Evolutionary conservation across 2,113 vertebrate genomes (phyloP).

Genomic region (Microtus ochrogaster): DNA sequence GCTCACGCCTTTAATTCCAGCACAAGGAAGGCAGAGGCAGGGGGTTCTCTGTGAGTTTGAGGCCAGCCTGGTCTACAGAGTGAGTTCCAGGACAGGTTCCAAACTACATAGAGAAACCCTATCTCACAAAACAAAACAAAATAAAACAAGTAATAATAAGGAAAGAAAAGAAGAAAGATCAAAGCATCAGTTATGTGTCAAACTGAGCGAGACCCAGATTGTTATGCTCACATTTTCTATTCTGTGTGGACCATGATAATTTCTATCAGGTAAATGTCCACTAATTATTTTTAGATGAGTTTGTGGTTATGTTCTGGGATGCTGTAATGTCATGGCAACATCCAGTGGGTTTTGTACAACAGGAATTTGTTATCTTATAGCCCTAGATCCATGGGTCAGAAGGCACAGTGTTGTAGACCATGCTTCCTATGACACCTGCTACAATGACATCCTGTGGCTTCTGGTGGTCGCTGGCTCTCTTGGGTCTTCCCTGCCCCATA

Average conservation of each 20-base stretch:
- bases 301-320: not conserved
- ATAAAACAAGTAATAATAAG: no score
- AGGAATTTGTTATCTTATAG: not conserved
- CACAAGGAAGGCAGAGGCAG: no score
- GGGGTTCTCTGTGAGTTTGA: no score
- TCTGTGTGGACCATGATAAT: no score
- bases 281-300: not conserved
- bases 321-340: not conserved
- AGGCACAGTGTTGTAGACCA: not conserved
- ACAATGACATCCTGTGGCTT: not conserved
- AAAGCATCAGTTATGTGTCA: not conserved
- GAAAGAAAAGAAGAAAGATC: not conserved
- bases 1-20: fast-evolving
- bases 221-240: not conserved
- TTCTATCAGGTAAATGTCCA: not conserved
- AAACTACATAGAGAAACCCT: no score
- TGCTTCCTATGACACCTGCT: not conserved
- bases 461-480: not conserved
- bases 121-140: no score
- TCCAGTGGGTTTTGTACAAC: not conserved
- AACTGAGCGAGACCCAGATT: not conserved
- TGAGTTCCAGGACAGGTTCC: no score
- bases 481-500: not conserved
- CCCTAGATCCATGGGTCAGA: not conserved
- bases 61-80: no score